Percentiles rank a stretch among this genome's conserved stretches.
phyloP scores from a whole-genome alignment of 2,888 invertebrate species.

The Sussaba pulchella region DNA sequence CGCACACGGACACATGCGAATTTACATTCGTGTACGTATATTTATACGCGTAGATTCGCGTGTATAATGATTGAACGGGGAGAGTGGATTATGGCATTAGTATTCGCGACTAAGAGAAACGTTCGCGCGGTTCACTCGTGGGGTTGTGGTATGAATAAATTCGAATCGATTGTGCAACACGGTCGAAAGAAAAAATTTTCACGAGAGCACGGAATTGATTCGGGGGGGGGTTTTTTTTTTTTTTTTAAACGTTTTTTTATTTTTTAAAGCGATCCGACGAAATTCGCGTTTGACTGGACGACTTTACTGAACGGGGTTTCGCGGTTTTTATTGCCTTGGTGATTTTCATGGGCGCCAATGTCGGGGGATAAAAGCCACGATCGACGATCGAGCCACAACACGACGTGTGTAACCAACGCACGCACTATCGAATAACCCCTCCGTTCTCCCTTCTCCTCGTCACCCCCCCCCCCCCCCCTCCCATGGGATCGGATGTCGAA shows the following conservation, averaged over 20 bases:
- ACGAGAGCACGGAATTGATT: neutral
- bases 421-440: constrained; percentile 68
- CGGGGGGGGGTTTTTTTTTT: too few species aligned
- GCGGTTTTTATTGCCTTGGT: too few species aligned
- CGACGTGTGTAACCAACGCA: constrained; percentile 13
- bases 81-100: constrained; percentile 57
- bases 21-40: neutral
- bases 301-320: too few species aligned
- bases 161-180: constrained; percentile 7
- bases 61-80: constrained; percentile 38
- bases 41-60: constrained; percentile 1
- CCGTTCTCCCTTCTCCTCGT: neutral
- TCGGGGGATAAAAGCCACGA: neutral
- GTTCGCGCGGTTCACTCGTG: neutral
- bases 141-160: constrained; percentile 53
- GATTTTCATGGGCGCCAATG: too few species aligned
- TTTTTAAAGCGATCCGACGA: too few species aligned
- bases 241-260: too few species aligned
- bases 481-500: constrained; percentile 71
- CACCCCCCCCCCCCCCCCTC: constrained; percentile 65
- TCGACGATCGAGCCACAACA: constrained; percentile 28
- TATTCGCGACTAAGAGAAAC: constrained; percentile 55
- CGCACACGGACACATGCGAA: too few species aligned
- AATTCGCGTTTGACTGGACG: too few species aligned
- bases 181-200: neutral